phyloP scores from a whole-genome alignment of 2,888 invertebrate species.

The Pachymerium ferrugineum region DNA sequence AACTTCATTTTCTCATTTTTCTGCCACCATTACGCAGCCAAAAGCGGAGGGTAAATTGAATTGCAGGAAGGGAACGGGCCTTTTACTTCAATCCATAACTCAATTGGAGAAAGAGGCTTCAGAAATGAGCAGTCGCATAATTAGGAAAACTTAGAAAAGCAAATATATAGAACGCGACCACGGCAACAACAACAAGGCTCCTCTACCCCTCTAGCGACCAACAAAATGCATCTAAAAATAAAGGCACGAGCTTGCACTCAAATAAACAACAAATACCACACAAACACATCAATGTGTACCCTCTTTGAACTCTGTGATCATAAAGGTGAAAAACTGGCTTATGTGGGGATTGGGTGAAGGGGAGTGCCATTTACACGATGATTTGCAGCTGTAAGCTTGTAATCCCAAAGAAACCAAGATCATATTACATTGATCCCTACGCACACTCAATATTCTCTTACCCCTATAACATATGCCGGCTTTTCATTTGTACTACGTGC shows the following conservation, averaged over 20 bases:
- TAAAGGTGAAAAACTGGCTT: background rate
- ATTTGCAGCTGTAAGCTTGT: background rate
- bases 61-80: slow-evolving; percentile 18
- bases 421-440: background rate
- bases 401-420: background rate
- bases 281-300: background rate
- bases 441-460: no score
- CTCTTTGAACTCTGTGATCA: background rate
- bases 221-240: background rate
- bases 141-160: slow-evolving; percentile 33
- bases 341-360: no score
- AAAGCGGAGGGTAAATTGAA: slow-evolving; percentile 16
- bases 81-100: slow-evolving; percentile 28
- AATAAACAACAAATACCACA: slow-evolving; percentile 17
- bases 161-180: slow-evolving; percentile 27
- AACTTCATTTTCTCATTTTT: slow-evolving; percentile 32
- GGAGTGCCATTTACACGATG: no score
- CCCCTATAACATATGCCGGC: no score
- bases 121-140: slow-evolving; percentile 30
- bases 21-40: slow-evolving; percentile 30
- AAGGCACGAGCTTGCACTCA: background rate
- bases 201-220: slow-evolving; percentile 6
- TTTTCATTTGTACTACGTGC: no score
- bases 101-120: slow-evolving; percentile 30
- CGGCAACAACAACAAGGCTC: slow-evolving; percentile 20